These are phyloP conservation scores for Perithous albicinctus DNA, from an alignment of 2,888 invertebrate species.

Conservation along the genomic window DNA sequence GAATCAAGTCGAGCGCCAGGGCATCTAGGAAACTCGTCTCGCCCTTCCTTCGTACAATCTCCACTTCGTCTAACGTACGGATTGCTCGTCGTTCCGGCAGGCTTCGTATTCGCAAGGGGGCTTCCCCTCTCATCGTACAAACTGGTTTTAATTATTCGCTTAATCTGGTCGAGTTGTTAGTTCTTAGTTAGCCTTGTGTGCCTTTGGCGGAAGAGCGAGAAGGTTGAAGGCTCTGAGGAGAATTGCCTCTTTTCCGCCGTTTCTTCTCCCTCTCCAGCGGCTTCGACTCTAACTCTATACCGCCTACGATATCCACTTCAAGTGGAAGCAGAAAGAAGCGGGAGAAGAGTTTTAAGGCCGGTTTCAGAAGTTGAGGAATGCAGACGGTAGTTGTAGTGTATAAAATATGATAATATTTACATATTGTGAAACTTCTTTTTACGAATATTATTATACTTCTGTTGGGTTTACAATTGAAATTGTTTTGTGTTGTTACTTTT, in stretches of 20 bases:
- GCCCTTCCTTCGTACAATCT: background rate
- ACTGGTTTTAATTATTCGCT: constrained; percentile 72
- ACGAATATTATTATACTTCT: background rate
- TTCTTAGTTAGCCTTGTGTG: constrained; percentile 65
- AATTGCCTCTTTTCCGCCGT: constrained; percentile 47
- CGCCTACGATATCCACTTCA: constrained; percentile 5
- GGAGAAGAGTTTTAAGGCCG: background rate
- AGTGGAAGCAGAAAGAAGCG: background rate
- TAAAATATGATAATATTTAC: background rate
- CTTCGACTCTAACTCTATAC: background rate
- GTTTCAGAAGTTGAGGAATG: background rate
- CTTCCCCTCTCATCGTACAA: constrained; percentile 51
- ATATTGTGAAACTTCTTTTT: background rate
- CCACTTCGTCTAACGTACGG: constrained; percentile 6
- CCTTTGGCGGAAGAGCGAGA: constrained; percentile 28
- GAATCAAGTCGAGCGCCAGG: constrained; percentile 39
- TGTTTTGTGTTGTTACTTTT: background rate
- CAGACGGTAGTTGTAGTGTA: background rate
- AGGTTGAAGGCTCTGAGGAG: constrained; percentile 3
- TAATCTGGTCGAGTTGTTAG: constrained; percentile 68
- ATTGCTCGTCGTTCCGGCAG: constrained; percentile 36
- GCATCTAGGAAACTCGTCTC: constrained; percentile 27
- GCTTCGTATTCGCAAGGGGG: constrained; percentile 26
- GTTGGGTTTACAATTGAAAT: background rate
- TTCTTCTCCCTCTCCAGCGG: constrained; percentile 45